Base-by-base conservation (phyloP, 2,797 vertebrate genomes). In the Smutsia gigantea region DNA sequence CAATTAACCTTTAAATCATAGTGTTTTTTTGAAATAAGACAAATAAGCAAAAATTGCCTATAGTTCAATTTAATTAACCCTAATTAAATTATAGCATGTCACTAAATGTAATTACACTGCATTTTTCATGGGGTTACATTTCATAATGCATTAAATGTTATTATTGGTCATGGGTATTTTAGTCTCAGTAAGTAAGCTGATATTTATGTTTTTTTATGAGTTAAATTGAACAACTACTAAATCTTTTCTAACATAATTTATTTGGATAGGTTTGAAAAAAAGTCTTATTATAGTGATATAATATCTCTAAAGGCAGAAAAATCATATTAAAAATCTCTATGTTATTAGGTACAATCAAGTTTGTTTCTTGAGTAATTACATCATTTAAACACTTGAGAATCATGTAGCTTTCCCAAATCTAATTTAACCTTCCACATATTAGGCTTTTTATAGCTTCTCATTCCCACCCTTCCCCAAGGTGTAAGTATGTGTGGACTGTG, bases 81-180 rank as follows among this genome's bases (percentile, higher is more conserved):
- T 94, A 97, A 98, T 97, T 97, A 97, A 88, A 96, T 18, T 97
- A 4, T 7, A 90, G 92, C 87, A 96, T 97, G 27, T 97, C 95
- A 95, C 79, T 88, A 97, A 98, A 96, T 92, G 37, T 42, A 97
- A 97, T 95, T 95, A 91, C 0, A 74, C 37, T 61, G 63, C 31
- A 77, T 71, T 96, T 97, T 97, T 95, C 87, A 91, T 96, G 83
- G 59, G 61, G 6, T 66, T 94, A 37, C 1, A 87, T 93, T 98
- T 97, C 94, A 84, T 97, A 97, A 90, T 27, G 61, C 39, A 96
- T 97, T 91, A 92, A 97, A 96, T 93, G 63, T 87, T 93, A 15
- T 91, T 57, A 81, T 96, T 92, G 46, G 82, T 93, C 1, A 5
- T 68, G 59, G 64, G 46, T 42, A 63, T 95, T 98, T 94, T 95